Evolutionary conservation across 2,888 invertebrate genomes (phyloP).

Genomic region (Ectobius pallidus): DNA sequence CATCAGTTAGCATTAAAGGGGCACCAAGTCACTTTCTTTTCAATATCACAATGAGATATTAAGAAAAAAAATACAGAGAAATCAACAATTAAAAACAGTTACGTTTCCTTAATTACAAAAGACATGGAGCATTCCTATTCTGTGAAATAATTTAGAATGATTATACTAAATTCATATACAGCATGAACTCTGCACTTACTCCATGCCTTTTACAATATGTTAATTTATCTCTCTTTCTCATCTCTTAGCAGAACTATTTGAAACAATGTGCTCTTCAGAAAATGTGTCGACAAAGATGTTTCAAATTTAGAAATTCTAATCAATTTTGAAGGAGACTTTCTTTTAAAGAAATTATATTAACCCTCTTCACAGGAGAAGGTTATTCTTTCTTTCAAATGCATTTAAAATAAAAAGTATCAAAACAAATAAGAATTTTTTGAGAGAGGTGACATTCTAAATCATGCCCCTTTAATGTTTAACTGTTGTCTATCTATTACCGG

Average conservation of each 20-base stretch:
- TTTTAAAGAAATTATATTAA: background rate
- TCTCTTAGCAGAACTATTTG: slow-evolving; percentile 21
- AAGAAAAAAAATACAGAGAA: slow-evolving; percentile 26
- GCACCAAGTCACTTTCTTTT: slow-evolving; percentile 47
- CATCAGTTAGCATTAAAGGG: slow-evolving; percentile 57
- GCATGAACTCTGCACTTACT: no score
- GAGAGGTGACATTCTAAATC: slow-evolving; percentile 43
- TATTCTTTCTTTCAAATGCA: background rate
- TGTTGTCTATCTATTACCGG: slow-evolving; percentile 39
- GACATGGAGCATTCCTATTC: slow-evolving; percentile 25
- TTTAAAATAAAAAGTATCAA: slow-evolving; percentile 11
- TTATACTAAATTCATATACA: no score
- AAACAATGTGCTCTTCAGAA: slow-evolving; percentile 60
- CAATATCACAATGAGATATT: slow-evolving; percentile 41
- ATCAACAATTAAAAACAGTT: slow-evolving; percentile 19
- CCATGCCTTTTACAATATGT: slow-evolving; percentile 25
- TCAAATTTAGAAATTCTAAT: slow-evolving; percentile 24
- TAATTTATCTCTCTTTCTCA: background rate
- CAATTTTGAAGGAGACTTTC: slow-evolving; percentile 14
- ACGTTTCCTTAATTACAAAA: slow-evolving; percentile 4
- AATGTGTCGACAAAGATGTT: slow-evolving; percentile 66
- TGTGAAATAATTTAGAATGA: background rate
- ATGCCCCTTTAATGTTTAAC: slow-evolving; percentile 45
- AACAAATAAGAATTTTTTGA: slow-evolving; percentile 25
- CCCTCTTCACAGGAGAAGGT: background rate